Conservation (phyloP, 1,140 invertebrate genomes). For the Heliconius nattereri region DNA sequence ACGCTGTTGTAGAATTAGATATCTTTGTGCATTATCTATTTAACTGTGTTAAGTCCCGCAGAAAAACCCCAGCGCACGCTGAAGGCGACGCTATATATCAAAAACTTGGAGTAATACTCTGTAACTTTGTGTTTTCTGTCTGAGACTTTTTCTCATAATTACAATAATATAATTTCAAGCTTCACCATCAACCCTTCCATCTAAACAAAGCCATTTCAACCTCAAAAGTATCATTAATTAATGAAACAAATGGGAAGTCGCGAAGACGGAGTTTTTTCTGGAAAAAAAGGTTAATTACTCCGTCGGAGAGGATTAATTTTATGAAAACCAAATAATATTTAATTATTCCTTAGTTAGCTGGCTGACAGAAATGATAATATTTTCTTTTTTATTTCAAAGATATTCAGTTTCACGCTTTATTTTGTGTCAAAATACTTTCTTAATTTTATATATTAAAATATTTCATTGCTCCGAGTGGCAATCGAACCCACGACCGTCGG, state of each 20-base stretch:
- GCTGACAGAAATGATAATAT: background rate
- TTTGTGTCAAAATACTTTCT: background rate
- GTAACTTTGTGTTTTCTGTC: background rate
- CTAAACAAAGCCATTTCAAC: constrained; percentile 28
- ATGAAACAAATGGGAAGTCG: constrained; percentile 25
- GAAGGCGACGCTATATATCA: too few relatives aligned
- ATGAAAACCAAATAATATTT: constrained; percentile 37
- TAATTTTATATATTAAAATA: too few relatives aligned
- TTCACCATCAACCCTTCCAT: constrained; percentile 5
- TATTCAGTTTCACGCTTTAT: background rate
- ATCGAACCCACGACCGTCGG: too few relatives aligned
- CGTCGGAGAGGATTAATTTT: constrained; percentile 33
- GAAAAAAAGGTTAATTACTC: constrained; percentile 32
- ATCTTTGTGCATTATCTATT: too few relatives aligned
- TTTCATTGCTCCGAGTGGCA: too few relatives aligned
- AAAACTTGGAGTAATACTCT: background rate
- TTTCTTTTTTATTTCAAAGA: background rate
- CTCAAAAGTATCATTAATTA: constrained; percentile 37
- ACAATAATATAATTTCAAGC: constrained; percentile 8
- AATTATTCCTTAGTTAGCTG: background rate
- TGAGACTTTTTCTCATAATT: background rate
- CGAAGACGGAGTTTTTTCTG: constrained; percentile 6
- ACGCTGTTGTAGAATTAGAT: too few relatives aligned
- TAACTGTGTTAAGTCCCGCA: too few relatives aligned
- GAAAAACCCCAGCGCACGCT: too few relatives aligned